A percentile compares a stretch with the other conserved stretches of the same genome.
These are phyloP conservation scores for Falco rusticolus DNA, from an alignment of 2,797 vertebrate genomes.

Conservation along the genomic window DNA sequence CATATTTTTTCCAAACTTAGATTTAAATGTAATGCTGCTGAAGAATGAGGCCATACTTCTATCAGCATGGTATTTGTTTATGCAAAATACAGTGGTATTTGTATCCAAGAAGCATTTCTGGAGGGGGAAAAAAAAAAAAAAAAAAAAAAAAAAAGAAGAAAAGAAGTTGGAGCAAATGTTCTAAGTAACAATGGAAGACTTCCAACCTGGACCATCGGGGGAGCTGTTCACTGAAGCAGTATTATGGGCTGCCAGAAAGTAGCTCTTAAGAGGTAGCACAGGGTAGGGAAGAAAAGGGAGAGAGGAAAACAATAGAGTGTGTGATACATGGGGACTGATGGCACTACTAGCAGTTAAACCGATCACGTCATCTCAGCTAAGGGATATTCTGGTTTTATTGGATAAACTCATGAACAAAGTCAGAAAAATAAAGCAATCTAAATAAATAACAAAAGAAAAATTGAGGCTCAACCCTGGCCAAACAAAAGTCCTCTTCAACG, in stretches of 20 bases:
- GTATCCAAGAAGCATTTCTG: conserved; percentile 10
- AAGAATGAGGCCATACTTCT: background rate
- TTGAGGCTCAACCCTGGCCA: background rate
- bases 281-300: background rate
- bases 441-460: background rate
- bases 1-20: background rate
- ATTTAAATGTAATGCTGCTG: background rate
- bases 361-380: background rate
- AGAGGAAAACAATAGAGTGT: background rate
- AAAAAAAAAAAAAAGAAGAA: no score
- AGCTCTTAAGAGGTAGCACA: background rate
- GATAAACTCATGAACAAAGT: background rate
- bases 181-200: conserved; percentile 27
- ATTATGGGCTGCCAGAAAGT: background rate
- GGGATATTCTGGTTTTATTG: background rate
- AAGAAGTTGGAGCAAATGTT: background rate
- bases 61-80: background rate
- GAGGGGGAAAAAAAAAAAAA: fast-evolving
- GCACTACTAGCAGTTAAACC: background rate
- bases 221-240: conserved; percentile 33
- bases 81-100: conserved; percentile 3
- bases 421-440: background rate
- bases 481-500: conserved; percentile 12
- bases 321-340: background rate
- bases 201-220: conserved; percentile 42